Base-by-base conservation (phyloP, 64 coral and sea anemone species). In the Astreopora myriophthalma region DNA sequence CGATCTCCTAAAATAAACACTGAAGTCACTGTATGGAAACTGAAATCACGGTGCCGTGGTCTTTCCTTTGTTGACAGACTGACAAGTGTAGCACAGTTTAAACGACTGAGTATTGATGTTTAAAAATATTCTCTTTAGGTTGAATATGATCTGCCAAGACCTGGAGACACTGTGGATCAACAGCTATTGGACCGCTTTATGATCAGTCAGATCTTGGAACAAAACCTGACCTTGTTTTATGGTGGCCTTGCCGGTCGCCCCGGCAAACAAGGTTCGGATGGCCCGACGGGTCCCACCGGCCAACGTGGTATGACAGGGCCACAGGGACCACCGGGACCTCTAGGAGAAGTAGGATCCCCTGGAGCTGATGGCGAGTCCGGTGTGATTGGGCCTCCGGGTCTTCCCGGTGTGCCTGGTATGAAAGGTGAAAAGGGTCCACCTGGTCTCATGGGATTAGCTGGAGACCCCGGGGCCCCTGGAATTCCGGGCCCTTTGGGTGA, bases 181-280 rank as follows among this genome's bases (percentile, higher is more conserved):
- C 86, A 99, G 66, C 81, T 99, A 76, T 78, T 99, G 5, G 97
- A 99, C 48, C 82, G 79, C 25, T 78, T 99, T n/a, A 99, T 99
- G 97, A 99, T 99, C 60, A 95, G 87, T 67, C 97, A 99, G 31
- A 96, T 99, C 44, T 71, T 99, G 23, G 97, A 99, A 51, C 97
- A 99, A 36, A 99, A 99, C 65, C 94, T 99, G 5, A 99, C 97
- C 0, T 76, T 99, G 28, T 99, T 99, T 55, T 99, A 96, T 55
- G 94, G 97, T 23, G 97, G 91, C 6, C 74, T 99, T 27, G 63
- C 83, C 0, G 97, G 94, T 19, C 94, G 94, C 6, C 86, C 94
- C 8, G 97, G 97, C 9, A 69, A 84, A 65, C 5, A 67, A 35
- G 97, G 97, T 30, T 12, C 31, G 6, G 39, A 61, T 5, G 97